These are phyloP conservation scores for Xestoiulus laeticollis DNA, from an alignment of 2,888 invertebrate genomes.

Conservation along the genomic window DNA sequence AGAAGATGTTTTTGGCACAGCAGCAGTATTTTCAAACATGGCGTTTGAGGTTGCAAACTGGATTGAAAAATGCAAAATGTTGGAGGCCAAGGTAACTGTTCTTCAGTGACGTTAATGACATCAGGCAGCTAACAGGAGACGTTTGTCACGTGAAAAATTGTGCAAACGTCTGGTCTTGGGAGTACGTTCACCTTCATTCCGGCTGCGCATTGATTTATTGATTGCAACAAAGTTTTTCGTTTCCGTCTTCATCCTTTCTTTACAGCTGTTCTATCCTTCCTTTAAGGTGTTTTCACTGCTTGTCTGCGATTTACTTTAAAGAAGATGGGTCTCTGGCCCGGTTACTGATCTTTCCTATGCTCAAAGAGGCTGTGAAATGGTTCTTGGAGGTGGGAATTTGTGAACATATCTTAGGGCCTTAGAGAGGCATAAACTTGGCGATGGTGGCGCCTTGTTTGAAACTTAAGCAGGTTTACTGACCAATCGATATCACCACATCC, in stretches of 20 bases:
- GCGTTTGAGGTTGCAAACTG: neutral
- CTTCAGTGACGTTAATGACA: neutral
- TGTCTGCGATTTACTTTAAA: neutral
- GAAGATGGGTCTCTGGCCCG: neutral
- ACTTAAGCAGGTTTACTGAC: neutral
- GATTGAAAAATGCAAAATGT: neutral
- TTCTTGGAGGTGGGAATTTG: neutral
- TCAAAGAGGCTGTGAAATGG: neutral
- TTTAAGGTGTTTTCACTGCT: neutral
- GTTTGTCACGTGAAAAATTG: neutral
- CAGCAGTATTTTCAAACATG: neutral
- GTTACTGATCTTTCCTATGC: neutral
- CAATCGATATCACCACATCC: neutral
- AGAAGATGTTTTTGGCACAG: neutral
- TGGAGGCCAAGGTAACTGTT: slow-evolving; percentile 16
- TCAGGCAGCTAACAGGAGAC: neutral
- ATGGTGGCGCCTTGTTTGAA: neutral
- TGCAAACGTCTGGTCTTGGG: neutral
- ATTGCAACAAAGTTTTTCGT: slow-evolving; percentile 12
- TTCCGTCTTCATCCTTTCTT: slow-evolving; percentile 40
- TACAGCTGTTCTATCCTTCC: neutral
- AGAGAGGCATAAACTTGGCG: neutral
- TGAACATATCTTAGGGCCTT: neutral
- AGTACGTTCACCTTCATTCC: slow-evolving; percentile 31
- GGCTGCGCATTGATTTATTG: slow-evolving; percentile 34